Evolutionary conservation across 2,888 invertebrate species (phyloP).

Genomic region (Rhagonycha fulva): DNA sequence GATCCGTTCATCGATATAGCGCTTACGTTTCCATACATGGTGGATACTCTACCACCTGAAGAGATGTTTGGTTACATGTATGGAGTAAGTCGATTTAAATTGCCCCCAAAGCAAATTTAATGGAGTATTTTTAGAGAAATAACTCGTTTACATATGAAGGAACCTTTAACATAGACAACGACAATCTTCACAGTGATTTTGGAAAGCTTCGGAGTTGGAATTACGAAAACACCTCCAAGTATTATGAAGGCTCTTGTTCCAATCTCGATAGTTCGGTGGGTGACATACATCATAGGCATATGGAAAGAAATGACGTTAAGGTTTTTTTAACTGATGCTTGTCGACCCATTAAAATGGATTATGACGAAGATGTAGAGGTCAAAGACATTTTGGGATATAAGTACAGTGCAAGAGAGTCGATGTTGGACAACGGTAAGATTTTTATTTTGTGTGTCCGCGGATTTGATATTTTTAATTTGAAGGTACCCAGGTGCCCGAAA

Average conservation of each 20-base stretch:
- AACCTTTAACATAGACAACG: conserved; percentile 76
- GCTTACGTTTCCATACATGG: conserved; percentile 61
- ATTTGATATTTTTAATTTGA: conserved; percentile 28
- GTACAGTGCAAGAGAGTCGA: conserved; percentile 64
- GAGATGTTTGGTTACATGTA: conserved; percentile 90
- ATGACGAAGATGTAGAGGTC: conserved; percentile 60
- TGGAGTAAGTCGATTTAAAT: conserved; percentile 53
- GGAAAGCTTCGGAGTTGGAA: conserved; percentile 79
- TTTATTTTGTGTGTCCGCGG: background rate
- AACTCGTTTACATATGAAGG: conserved; percentile 75
- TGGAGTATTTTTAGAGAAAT: conserved; percentile 66
- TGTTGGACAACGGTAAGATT: conserved; percentile 67
- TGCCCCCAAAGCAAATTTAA: background rate
- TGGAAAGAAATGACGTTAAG: conserved; percentile 47
- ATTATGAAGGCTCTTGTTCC: background rate
- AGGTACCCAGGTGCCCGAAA: conserved; percentile 61
- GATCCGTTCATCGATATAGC: conserved; percentile 74
- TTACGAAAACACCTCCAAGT: conserved; percentile 53
- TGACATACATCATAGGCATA: background rate
- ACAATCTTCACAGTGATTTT: conserved; percentile 59
- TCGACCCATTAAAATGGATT: conserved; percentile 67
- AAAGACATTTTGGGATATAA: conserved; percentile 68
- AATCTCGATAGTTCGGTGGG: background rate
- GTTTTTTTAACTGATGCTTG: conserved; percentile 79
- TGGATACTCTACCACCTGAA: conserved; percentile 58